Percentiles rank a stretch among this genome's conserved stretches.
Evolutionary conservation across 2,797 vertebrate species (phyloP).

Genomic region (Periophthalmus magnuspinnatus): DNA sequence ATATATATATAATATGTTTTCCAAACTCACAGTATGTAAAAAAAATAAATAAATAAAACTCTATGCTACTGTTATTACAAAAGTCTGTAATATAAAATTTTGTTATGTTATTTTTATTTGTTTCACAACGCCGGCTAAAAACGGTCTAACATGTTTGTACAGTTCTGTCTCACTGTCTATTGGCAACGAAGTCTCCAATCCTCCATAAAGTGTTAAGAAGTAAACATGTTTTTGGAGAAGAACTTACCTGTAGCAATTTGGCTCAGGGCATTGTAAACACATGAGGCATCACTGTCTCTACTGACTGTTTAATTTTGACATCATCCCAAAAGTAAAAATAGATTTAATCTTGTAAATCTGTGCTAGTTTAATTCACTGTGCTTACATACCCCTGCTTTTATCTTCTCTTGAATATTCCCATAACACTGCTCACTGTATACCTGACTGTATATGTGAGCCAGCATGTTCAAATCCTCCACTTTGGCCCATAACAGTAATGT

Average conservation of each 20-base stretch:
- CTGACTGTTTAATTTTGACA: slow-evolving; percentile 20
- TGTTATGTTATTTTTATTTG: not conserved
- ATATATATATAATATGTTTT: no score
- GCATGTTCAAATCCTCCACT: slow-evolving; percentile 29
- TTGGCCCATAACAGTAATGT: slow-evolving; percentile 50
- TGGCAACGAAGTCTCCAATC: not conserved
- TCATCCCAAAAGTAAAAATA: slow-evolving; percentile 19
- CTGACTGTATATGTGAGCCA: slow-evolving; percentile 5
- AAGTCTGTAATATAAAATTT: not conserved
- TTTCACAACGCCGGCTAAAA: not conserved
- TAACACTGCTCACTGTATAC: slow-evolving; percentile 6
- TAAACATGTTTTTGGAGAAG: not conserved
- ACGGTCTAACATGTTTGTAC: no score
- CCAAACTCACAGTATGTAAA: no score
- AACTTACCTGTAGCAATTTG: not conserved
- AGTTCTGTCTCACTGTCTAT: not conserved
- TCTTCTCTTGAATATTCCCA: slow-evolving; percentile 12
- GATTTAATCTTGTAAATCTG: not conserved
- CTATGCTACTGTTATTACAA: not conserved
- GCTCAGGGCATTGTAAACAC: not conserved
- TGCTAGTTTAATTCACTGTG: not conserved
- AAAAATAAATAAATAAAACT: no score
- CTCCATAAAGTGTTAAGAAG: not conserved
- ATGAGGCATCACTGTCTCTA: not conserved
- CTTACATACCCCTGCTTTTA: slow-evolving; percentile 1